Conservation (phyloP, 2,888 invertebrate genomes). For the Phymatocera aterrima region DNA sequence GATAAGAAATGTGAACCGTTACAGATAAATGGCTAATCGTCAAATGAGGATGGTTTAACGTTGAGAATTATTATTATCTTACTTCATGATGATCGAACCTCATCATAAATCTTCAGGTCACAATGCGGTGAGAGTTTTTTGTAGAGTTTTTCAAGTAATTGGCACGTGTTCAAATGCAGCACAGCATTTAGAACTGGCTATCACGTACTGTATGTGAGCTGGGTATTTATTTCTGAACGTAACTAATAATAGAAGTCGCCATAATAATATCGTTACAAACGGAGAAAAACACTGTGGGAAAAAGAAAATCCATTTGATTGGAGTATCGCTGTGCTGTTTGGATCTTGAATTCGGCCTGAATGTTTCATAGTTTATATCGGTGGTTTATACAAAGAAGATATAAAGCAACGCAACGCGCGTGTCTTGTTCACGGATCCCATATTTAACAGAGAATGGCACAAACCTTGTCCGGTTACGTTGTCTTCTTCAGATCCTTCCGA, state of each 20-base stretch:
- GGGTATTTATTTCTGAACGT: conserved; percentile 39
- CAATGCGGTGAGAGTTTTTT: conserved; percentile 7
- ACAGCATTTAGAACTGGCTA: conserved; percentile 38
- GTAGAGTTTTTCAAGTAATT: background rate
- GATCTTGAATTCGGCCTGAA: background rate
- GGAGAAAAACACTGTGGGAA: background rate
- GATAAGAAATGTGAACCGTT: background rate
- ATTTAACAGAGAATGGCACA: no score
- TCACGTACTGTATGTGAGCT: conserved; percentile 21
- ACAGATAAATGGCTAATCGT: background rate
- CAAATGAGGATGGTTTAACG: background rate
- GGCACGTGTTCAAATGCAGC: conserved; percentile 44
- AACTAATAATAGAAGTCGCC: conserved; percentile 43
- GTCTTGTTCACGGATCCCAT: no score
- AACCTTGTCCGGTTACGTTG: no score
- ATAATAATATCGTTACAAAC: background rate
- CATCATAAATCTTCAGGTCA: conserved; percentile 6
- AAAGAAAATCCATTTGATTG: background rate
- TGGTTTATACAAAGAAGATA: no score
- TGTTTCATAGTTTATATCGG: background rate
- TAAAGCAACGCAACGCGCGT: no score
- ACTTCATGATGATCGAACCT: background rate
- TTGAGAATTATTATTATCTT: background rate
- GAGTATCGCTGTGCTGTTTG: background rate
- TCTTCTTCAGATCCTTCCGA: no score